Base-by-base conservation (phyloP, 2,113 vertebrate species). In the Microtus ochrogaster region DNA sequence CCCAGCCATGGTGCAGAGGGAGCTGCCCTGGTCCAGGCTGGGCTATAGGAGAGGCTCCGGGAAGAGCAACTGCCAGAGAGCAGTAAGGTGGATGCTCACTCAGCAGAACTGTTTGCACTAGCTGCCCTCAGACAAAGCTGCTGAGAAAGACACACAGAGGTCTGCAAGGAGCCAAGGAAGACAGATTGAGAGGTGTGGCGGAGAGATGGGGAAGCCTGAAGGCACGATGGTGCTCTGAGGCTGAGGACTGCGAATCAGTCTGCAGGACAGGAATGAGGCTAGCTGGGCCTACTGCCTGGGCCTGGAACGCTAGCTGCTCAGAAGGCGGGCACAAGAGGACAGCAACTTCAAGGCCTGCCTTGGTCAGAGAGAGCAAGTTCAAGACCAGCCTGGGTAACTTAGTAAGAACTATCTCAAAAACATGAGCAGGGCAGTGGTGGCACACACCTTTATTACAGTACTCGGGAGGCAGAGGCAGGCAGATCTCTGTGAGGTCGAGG, bases 201-300 rank as follows among this genome's bases (percentile, higher is more conserved):
- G 16, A 66, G 10, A 47, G 44, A 49, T 0, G 1, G 22, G 24
- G 28, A 28, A 39, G 58, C 7, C 7, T 3, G 16, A 16, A 36
- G 0, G 4, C 12, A 3, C 0, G 3, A 19, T 0, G 14, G 28
- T 1, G 14, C 39, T 16, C 66, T 16, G 7, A 82, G 14, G 30
- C 41, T 22, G 30, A 17, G 41, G 24, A 14, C 58, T 17, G 30
- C 12, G 30, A 36, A 19, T 30, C 21, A 24, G 41, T 47, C 74
- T 41, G 7, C 5, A 44, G 61, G 41, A 47, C n/a, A 83, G 81
- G 17, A 39, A 12, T 16, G 55, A 30, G 24, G 81, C 55, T 39
- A n/a, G 30, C 22, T 28, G 58, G n/a, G n/a, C 55, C 36, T 61
- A 41, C 19, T 8, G 55, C 33, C 52, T 61, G 9, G 79, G n/a